Evolutionary conservation across 2,888 invertebrate species (phyloP).

Genomic region (Listrodromus nycthemerus): DNA sequence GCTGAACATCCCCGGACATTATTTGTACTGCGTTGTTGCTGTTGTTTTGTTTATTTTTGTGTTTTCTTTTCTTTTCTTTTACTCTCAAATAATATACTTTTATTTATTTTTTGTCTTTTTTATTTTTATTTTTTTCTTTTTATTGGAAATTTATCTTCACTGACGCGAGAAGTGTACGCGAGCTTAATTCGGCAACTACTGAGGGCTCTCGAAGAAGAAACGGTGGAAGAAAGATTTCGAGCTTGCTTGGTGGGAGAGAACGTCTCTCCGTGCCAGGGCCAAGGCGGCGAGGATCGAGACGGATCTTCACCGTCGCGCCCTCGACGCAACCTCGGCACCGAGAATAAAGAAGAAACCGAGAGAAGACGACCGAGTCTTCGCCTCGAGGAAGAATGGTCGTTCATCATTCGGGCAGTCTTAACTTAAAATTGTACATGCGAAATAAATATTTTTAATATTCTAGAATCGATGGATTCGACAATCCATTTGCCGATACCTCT

Average conservation of each 20-base stretch:
- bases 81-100: too few relatives aligned
- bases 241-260: conserved; percentile 21
- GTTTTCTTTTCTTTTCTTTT: conserved; percentile 14
- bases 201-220: conserved; percentile 44
- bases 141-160: neutral
- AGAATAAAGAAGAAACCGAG: conserved; percentile 25
- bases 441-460: neutral
- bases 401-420: neutral
- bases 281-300: conserved; percentile 21
- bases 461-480: neutral
- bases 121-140: neutral
- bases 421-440: neutral
- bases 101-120: conserved; percentile 5
- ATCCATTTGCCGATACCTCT: neutral
- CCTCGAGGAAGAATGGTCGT: neutral
- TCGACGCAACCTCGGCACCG: conserved; percentile 10
- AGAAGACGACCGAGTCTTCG: neutral
- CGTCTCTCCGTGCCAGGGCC: conserved; percentile 53
- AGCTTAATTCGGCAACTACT: conserved; percentile 58
- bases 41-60: neutral
- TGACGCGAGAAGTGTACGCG: conserved; percentile 50
- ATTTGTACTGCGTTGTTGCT: conserved; percentile 75
- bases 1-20: conserved; percentile 95
- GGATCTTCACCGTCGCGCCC: conserved; percentile 38
- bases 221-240: conserved; percentile 48